Evolutionary conservation across 1,140 invertebrate species (phyloP).

Genomic region (Philaenus spumarius): DNA sequence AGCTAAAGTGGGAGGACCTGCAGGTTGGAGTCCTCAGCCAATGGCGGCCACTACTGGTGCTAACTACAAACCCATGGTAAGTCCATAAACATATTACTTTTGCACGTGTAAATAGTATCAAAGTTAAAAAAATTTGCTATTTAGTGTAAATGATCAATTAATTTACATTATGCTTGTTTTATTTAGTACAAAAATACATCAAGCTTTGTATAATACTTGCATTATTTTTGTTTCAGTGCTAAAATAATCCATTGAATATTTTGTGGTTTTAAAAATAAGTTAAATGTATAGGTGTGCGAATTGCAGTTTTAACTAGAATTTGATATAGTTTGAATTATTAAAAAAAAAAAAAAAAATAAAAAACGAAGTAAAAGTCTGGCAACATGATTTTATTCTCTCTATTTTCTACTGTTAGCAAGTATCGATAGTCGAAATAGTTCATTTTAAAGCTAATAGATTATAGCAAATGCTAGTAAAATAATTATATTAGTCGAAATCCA

Average conservation of each 20-base stretch:
- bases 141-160: neutral
- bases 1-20: conserved; percentile 60
- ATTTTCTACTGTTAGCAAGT: too few species aligned
- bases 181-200: neutral
- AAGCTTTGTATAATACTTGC: neutral
- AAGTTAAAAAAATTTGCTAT: neutral
- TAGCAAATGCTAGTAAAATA: too few species aligned
- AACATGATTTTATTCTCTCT: too few species aligned
- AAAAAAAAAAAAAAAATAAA: neutral
- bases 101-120: neutral
- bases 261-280: neutral
- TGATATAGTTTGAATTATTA: neutral
- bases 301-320: neutral
- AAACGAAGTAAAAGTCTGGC: too few species aligned
- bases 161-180: neutral
- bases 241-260: too few species aligned
- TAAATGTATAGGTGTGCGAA: neutral
- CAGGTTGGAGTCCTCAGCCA: conserved; percentile 71
- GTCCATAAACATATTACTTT: neutral
- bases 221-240: neutral
- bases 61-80: conserved; percentile 73
- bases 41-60: conserved; percentile 79
- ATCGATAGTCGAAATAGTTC: too few species aligned
- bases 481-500: neutral
- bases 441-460: too few species aligned